Conservation (phyloP, 2,797 vertebrate genomes). For the Acanthis flammea region DNA sequence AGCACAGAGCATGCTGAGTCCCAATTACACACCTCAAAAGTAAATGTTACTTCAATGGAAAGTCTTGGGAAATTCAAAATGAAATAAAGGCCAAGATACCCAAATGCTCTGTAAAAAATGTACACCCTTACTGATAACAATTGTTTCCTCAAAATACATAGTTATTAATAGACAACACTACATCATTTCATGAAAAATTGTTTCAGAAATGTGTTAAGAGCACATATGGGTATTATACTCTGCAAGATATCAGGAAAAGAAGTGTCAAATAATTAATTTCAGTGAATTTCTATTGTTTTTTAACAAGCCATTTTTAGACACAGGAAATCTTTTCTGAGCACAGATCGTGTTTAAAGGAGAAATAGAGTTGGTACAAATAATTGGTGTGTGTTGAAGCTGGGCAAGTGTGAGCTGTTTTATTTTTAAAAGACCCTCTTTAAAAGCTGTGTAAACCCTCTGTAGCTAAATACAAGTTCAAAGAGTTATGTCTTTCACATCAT, state of each 20-base stretch:
- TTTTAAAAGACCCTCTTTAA: background rate
- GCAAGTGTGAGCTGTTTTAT: background rate
- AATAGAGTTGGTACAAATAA: constrained; percentile 4
- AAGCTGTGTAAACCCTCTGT: constrained; percentile 15
- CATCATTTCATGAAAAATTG: background rate
- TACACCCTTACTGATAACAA: background rate
- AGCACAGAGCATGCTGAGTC: constrained; percentile 51
- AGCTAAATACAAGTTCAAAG: constrained; percentile 36
- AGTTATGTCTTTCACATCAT: constrained; percentile 16
- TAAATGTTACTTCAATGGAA: constrained; percentile 64
- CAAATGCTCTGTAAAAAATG: constrained; percentile 36
- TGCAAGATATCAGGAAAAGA: background rate
- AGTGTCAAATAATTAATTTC: constrained; percentile 12
- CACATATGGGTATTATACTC: background rate
- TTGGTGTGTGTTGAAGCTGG: background rate
- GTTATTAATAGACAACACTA: background rate
- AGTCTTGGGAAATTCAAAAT: constrained; percentile 62
- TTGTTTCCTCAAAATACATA: background rate
- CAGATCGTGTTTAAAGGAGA: background rate
- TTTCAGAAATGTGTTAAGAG: background rate
- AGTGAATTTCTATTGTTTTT: background rate
- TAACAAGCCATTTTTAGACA: constrained; percentile 10
- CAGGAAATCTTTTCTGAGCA: background rate
- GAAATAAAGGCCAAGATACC: constrained; percentile 42
- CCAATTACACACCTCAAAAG: constrained; percentile 71